Base-by-base conservation (phyloP, 2,797 vertebrate species). In the Eulemur rubriventer region DNA sequence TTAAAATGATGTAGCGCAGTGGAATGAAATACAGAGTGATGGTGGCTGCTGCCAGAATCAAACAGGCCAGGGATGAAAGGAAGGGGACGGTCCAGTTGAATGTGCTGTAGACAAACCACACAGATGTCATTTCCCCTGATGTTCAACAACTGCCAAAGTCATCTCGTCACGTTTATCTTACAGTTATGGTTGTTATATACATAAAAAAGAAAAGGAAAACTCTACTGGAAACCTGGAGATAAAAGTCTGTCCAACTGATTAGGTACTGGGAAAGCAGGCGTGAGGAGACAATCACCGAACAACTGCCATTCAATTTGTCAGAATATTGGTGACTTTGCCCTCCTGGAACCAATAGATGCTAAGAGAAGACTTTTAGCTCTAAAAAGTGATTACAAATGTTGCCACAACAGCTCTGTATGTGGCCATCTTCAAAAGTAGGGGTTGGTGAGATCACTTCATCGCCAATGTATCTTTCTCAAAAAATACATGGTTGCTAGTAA, bases 61-160 rank as follows among this genome's bases (percentile, higher is more conserved):
- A 75, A 82, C 99, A 99, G 96, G 99, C 99, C 98, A 99, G 98
- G 78, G 98, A 97, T 0, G 99, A 99, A 92, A 99, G 91, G 98
- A 99, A 99, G 0, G 99, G 99, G 48, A 99, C 99, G 0, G 99
- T 99, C 99, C 99, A 99, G 99, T 99, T 99, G 98, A 99, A 99
- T 0, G 99, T 99, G 98, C 99, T 99, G 98, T 10, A 69, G 98
- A 98, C 57, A 98, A 97, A 96, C 7, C 95, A 96, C 30, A 97
- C 0, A 22, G 9, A 24, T 0, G 57, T 97, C 80, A 97, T 61
- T 86, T 48, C 24, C 35, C 52, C 30, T 0, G 33, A n/a, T 13
- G 67, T 17, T 16, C 6, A n/a, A 35, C 16, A 30, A 82, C 30
- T 35, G 38, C 6, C 0, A 5, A 10, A 7, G 41, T 72, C 63